Evolutionary conservation across 2,113 vertebrate genomes (phyloP).

Genomic region (Sinocyclocheilus rhinocerous): DNA sequence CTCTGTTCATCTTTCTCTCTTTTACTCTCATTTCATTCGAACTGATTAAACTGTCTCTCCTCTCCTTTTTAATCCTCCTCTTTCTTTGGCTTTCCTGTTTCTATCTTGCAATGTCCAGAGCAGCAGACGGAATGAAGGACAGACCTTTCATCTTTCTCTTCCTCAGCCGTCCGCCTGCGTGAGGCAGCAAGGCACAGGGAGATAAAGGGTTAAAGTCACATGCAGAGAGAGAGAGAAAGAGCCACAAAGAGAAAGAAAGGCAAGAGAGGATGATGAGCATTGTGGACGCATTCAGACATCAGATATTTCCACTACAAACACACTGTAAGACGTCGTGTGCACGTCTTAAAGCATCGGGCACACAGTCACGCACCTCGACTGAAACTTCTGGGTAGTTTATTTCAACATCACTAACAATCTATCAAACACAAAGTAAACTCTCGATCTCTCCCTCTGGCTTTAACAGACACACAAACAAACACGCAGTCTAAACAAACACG

Average conservation of each 20-base stretch:
- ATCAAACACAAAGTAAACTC: slow-evolving; percentile 24
- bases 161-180: slow-evolving; percentile 91
- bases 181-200: slow-evolving; percentile 88
- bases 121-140: slow-evolving; percentile 73
- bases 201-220: slow-evolving; percentile 84
- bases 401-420: slow-evolving; percentile 29
- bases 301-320: not conserved
- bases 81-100: slow-evolving; percentile 17
- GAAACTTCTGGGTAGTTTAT: slow-evolving; percentile 23
- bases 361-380: slow-evolving; percentile 21
- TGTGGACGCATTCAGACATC: slow-evolving; percentile 53
- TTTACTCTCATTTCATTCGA: not conserved
- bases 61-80: not conserved
- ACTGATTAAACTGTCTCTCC: not conserved
- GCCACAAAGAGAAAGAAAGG: slow-evolving; percentile 59
- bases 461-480: slow-evolving; percentile 28
- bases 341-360: no score
- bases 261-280: slow-evolving; percentile 46
- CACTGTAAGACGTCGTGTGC: not conserved
- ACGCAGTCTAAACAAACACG: slow-evolving; percentile 31
- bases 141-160: slow-evolving; percentile 94
- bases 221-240: slow-evolving; percentile 66
- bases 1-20: not conserved
- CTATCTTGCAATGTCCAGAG: slow-evolving; percentile 34
- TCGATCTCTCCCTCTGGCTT: slow-evolving; percentile 14